Conservation (phyloP, 2,113 vertebrate species). For the Cygnus atratus region DNA sequence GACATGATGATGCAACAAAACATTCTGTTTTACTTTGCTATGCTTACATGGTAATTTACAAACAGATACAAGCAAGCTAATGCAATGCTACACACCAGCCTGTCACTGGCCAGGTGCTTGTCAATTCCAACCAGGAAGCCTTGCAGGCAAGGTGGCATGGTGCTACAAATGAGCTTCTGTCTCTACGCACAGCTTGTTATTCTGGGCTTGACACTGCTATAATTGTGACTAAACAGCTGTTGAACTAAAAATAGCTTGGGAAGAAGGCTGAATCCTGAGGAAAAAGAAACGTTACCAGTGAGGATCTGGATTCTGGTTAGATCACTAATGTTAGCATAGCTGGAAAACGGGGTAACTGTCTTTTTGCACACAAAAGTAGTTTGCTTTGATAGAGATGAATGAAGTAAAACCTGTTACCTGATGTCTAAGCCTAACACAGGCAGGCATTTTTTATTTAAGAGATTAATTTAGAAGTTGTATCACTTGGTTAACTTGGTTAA, state of each 20-base stretch:
- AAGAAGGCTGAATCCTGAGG: not conserved
- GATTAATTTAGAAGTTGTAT: not conserved
- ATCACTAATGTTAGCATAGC: not conserved
- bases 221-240: not conserved
- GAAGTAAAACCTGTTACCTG: not conserved
- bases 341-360: not conserved
- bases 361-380: not conserved
- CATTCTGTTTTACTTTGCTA: not conserved
- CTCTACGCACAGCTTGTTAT: not conserved
- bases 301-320: not conserved
- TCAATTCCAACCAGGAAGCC: not conserved
- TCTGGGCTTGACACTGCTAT: not conserved
- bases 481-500: not conserved
- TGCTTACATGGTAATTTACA: conserved; percentile 6
- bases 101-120: not conserved
- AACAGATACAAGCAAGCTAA: not conserved
- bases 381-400: not conserved
- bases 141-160: not conserved
- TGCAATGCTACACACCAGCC: conserved; percentile 1
- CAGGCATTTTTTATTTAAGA: not conserved
- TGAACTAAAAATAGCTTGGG: conserved; percentile 14
- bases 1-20: not conserved
- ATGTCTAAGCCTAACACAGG: not conserved
- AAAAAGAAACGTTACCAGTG: not conserved
- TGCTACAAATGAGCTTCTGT: not conserved